phyloP scores from a whole-genome alignment of 2,797 vertebrate genomes.

The Diceros bicornis region DNA sequence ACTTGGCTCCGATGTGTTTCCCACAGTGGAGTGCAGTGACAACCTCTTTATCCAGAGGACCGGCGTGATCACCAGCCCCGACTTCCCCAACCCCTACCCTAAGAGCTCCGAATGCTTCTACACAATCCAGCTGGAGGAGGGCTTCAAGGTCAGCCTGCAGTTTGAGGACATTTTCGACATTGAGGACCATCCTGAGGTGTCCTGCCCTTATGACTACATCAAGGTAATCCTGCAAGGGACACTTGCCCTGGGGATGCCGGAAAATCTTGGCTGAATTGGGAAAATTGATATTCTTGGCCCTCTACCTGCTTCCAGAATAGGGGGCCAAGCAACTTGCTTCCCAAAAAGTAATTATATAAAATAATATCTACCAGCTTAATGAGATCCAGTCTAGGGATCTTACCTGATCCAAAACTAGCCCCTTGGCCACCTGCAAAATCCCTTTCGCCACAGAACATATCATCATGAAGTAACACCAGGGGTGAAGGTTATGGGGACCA shows the following conservation, averaged over 20 bases:
- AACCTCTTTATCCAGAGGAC: slow-evolving; percentile 94
- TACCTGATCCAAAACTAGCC: not conserved
- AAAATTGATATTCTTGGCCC: not conserved
- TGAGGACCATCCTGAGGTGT: slow-evolving; percentile 96
- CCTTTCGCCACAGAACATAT: not conserved
- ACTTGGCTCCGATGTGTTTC: slow-evolving; percentile 67
- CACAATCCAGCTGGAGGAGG: slow-evolving; percentile 93
- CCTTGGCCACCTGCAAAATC: not conserved
- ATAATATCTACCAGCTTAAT: not conserved
- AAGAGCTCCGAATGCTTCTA: slow-evolving; percentile 96
- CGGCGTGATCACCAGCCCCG: slow-evolving; percentile 92
- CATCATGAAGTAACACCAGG: not conserved
- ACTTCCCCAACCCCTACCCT: slow-evolving; percentile 96
- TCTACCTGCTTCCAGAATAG: not conserved
- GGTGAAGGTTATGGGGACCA: not conserved
- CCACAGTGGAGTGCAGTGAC: slow-evolving; percentile 96
- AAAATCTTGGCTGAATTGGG: not conserved
- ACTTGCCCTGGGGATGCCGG: not conserved
- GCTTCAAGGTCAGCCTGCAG: slow-evolving; percentile 93
- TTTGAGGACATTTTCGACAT: slow-evolving; percentile 95
- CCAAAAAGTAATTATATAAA: slow-evolving; percentile 41
- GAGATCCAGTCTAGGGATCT: not conserved
- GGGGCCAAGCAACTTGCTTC: not conserved
- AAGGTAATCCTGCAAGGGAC: slow-evolving; percentile 90
- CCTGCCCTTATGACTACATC: slow-evolving; percentile 96